phyloP scores from a whole-genome alignment of 2,888 invertebrate genomes.

The Chorisops tibialis region DNA sequence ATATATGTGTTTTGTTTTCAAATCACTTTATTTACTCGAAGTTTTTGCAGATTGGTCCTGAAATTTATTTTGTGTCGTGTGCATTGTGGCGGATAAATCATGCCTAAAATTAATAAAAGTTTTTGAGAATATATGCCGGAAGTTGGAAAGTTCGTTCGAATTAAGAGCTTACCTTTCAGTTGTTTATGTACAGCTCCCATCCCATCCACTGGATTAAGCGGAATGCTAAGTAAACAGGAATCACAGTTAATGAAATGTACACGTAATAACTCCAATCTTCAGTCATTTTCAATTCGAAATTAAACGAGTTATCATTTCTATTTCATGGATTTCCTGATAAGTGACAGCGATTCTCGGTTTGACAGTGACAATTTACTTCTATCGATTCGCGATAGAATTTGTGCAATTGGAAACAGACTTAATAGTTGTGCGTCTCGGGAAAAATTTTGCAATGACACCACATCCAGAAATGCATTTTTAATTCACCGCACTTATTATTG shows the following conservation, averaged over 20 bases:
- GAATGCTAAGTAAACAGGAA: slow-evolving; percentile 52
- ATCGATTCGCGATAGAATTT: background rate
- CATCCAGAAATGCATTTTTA: no score
- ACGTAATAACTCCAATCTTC: slow-evolving; percentile 50
- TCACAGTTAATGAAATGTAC: slow-evolving; percentile 47
- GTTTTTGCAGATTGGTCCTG: no score
- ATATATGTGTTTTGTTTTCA: background rate
- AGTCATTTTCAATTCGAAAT: slow-evolving; percentile 41
- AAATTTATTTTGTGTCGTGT: no score
- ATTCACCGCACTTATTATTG: no score
- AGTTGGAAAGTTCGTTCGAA: background rate
- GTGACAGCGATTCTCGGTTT: background rate
- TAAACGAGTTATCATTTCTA: background rate
- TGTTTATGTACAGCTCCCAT: slow-evolving; percentile 52
- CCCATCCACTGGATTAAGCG: slow-evolving; percentile 52
- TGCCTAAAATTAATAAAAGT: background rate
- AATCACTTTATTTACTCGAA: background rate
- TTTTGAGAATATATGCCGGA: background rate
- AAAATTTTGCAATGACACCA: background rate
- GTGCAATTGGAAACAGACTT: background rate
- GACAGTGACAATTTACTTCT: background rate
- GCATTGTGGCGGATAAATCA: no score
- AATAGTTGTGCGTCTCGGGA: background rate
- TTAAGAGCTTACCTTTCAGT: slow-evolving; percentile 39
- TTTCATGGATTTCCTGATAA: background rate